Evolutionary conservation across 2,888 invertebrate genomes (phyloP).

Genomic region (Pseudoips prasinana): DNA sequence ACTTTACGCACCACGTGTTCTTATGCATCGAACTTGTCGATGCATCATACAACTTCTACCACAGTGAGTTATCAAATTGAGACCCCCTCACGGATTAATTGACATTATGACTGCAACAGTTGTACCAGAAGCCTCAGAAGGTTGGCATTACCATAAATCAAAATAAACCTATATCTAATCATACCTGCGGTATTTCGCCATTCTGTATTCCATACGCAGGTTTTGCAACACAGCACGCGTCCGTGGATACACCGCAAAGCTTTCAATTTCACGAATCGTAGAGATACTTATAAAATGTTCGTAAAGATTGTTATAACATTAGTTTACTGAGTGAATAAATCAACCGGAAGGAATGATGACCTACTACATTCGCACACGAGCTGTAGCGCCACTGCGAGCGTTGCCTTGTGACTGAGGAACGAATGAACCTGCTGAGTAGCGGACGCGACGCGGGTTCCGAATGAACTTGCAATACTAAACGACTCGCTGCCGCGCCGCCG

Average conservation of each 20-base stretch:
- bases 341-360: conserved; percentile 23
- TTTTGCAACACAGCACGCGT: conserved; percentile 40
- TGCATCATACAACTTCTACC: conserved; percentile 18
- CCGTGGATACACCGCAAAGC: conserved; percentile 30
- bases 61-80: neutral
- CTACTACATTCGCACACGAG: conserved; percentile 41
- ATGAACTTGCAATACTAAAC: conserved; percentile 63
- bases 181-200: conserved; percentile 72
- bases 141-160: too few species aligned
- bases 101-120: neutral
- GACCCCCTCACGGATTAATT: conserved; percentile 3
- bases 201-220: conserved; percentile 53
- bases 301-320: conserved; percentile 5
- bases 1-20: conserved; percentile 72
- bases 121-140: too few species aligned
- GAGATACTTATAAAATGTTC: conserved; percentile 5
- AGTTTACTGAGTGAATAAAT: conserved; percentile 16
- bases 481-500: conserved; percentile 31
- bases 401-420: conserved; percentile 74
- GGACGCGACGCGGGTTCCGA: conserved; percentile 43
- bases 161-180: conserved; percentile 16
- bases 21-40: conserved; percentile 43
- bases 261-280: conserved; percentile 29
- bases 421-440: conserved; percentile 45
- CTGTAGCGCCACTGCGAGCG: conserved; percentile 71